Conservation (phyloP, 2,797 vertebrate species). For the Salmo trutta region DNA sequence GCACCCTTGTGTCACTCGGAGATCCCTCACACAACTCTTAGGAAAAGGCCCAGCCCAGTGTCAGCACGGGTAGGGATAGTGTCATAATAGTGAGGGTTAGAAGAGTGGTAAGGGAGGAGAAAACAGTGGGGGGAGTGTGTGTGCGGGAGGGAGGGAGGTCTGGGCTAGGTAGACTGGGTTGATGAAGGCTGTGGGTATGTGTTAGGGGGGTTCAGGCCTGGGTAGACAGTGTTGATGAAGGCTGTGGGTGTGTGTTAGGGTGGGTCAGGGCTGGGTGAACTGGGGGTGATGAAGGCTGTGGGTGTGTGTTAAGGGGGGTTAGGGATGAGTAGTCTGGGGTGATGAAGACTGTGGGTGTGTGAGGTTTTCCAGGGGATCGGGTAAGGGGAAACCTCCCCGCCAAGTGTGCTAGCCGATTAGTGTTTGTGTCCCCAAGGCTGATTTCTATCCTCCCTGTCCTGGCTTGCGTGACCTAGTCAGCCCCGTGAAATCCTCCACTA, state of each 20-base stretch:
- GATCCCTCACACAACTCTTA: constrained; percentile 32
- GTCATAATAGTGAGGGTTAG: background rate
- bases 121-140: background rate
- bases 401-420: constrained; percentile 53
- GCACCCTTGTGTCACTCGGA: constrained; percentile 62
- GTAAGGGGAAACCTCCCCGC: constrained; percentile 43
- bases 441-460: constrained; percentile 25
- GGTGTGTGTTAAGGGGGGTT: no score
- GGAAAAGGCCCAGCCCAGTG: constrained; percentile 13
- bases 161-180: no score
- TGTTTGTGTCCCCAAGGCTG: constrained; percentile 25
- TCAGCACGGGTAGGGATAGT: background rate
- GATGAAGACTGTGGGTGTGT: constrained; percentile 23
- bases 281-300: background rate
- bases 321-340: background rate
- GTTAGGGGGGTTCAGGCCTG: background rate
- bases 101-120: no score
- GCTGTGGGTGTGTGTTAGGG: no score
- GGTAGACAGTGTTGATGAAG: background rate
- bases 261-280: no score
- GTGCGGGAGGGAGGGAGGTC: no score
- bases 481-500: constrained; percentile 72
- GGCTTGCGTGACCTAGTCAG: constrained; percentile 63
- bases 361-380: background rate
- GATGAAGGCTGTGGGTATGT: background rate